A percentile compares a stretch with the other conserved stretches of the same genome.
Conservation (phyloP, 2,797 vertebrate species). For the Pangasius larnaudii region DNA sequence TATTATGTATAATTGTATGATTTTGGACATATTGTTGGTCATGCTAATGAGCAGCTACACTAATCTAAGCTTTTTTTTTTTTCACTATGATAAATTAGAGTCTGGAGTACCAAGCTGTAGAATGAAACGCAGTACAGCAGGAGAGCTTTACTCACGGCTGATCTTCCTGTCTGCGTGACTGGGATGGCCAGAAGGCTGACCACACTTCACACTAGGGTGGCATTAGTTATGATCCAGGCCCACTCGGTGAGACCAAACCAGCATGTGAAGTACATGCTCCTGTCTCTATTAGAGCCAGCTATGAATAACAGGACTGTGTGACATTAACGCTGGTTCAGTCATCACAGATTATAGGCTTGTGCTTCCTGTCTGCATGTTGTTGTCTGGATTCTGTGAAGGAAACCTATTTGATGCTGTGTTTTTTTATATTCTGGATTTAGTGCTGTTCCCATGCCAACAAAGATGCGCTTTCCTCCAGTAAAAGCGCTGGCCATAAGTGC, state of each 20-base stretch:
- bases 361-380: constrained; percentile 39
- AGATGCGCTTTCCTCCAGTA: constrained; percentile 28
- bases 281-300: constrained; percentile 36
- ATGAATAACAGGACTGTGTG: constrained; percentile 45
- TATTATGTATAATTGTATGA: background rate
- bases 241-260: constrained; percentile 10
- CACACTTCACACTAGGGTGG: constrained; percentile 21
- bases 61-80: background rate
- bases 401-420: constrained; percentile 46
- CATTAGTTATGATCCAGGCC: constrained; percentile 21
- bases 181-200: background rate
- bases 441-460: constrained; percentile 62
- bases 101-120: background rate
- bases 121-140: background rate
- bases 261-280: constrained; percentile 37
- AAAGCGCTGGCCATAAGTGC: background rate
- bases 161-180: background rate
- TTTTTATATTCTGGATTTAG: constrained; percentile 42
- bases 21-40: background rate
- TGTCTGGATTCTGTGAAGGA: constrained; percentile 44
- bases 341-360: constrained; percentile 47
- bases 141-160: background rate
- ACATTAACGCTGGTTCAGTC: constrained; percentile 43
- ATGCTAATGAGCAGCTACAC: background rate
- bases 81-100: background rate